These are phyloP conservation scores for Dinothrombium tinctorium DNA, from an alignment of 1,140 invertebrate species.

Conservation along the genomic window DNA sequence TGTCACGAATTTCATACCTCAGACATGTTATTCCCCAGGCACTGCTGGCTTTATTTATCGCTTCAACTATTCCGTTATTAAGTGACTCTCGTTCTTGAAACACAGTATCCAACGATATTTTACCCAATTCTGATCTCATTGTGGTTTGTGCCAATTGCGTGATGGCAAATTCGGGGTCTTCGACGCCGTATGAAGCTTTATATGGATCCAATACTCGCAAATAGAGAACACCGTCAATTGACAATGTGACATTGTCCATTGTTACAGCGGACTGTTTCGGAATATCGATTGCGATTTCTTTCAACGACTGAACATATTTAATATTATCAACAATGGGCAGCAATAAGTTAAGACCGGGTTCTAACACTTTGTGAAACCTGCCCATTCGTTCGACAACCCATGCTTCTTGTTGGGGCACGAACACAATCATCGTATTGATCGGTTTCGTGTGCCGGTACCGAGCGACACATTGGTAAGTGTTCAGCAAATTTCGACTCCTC, in stretches of 20 bases:
- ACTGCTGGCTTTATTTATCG: constrained; percentile 91
- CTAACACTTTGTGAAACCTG: constrained; percentile 59
- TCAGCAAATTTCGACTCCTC: too few relatives aligned
- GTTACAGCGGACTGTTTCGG: constrained; percentile 97
- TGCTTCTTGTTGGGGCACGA: constrained; percentile 91
- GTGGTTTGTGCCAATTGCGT: constrained; percentile 97
- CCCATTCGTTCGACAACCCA: constrained; percentile 99
- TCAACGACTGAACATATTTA: constrained; percentile 93
- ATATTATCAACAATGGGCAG: constrained; percentile 77
- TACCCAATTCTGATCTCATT: constrained; percentile 93
- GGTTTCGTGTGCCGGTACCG: constrained; percentile 24
- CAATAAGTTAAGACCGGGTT: constrained; percentile 60
- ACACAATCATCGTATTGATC: constrained; percentile 78
- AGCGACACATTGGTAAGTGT: too few relatives aligned
- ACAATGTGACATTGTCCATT: constrained; percentile 77
- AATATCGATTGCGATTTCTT: constrained; percentile 98
- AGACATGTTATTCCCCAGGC: constrained; percentile 95
- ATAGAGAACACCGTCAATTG: constrained; percentile 92
- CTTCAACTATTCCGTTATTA: constrained; percentile 80
- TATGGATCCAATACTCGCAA: constrained; percentile 81
- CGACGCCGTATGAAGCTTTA: constrained; percentile 88
- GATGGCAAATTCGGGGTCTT: constrained; percentile 97
- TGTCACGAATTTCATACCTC: constrained; percentile 95
- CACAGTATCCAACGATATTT: constrained; percentile 90
- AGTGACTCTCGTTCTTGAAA: constrained; percentile 87